phyloP scores from a whole-genome alignment of 2,797 vertebrate species.

The Micromesistius poutassou region DNA sequence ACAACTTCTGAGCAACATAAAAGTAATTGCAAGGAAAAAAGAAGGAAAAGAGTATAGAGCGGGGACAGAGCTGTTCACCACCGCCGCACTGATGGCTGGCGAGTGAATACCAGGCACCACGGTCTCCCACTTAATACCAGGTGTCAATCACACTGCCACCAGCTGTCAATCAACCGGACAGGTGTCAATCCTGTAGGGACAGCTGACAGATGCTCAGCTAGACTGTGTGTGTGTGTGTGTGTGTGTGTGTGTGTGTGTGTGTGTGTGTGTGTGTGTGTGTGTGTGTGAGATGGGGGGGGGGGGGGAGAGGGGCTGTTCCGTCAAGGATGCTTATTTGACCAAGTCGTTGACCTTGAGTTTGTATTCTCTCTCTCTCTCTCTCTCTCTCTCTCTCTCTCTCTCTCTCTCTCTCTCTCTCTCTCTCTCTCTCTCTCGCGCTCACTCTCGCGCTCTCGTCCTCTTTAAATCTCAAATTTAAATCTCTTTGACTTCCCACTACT shows the following conservation, averaged over 20 bases:
- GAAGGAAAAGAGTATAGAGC: slow-evolving; percentile 23
- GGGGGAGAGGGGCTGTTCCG: not conserved
- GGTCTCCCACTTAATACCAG: slow-evolving; percentile 33
- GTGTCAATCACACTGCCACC: slow-evolving; percentile 38
- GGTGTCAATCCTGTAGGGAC: slow-evolving; percentile 30
- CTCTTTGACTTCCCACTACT: not conserved
- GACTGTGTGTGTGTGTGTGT: not conserved
- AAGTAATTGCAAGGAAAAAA: slow-evolving; percentile 33
- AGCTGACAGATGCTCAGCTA: slow-evolving; percentile 28
- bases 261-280: no score
- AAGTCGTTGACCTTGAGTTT: not conserved
- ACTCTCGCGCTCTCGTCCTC: no score
- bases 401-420: no score
- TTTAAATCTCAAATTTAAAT: no score
- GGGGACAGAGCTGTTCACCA: slow-evolving; percentile 16
- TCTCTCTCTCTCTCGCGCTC: no score
- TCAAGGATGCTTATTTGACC: not conserved
- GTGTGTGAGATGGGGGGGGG: not conserved
- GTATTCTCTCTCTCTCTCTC: no score
- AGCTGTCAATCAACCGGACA: slow-evolving; percentile 37
- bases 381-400: no score
- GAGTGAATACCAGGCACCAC: slow-evolving; percentile 31
- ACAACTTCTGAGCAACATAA: slow-evolving; percentile 43
- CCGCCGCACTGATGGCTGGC: slow-evolving; percentile 11
- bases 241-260: no score